These are phyloP conservation scores for Acomys russatus DNA, from an alignment of 2,797 vertebrate genomes.

Conservation along the genomic window DNA sequence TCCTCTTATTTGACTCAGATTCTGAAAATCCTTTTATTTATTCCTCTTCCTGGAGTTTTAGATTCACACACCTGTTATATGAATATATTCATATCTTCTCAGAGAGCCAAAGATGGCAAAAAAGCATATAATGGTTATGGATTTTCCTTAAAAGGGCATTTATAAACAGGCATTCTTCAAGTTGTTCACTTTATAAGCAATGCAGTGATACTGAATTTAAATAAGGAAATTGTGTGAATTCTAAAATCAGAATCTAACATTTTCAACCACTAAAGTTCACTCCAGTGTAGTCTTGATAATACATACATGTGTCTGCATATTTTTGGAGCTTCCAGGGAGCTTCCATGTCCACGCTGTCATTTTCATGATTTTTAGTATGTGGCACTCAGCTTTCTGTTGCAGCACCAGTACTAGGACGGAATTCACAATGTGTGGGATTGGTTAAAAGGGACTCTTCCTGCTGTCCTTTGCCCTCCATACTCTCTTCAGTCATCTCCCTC, in stretches of 20 bases:
- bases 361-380: not conserved
- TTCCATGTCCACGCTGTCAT: no score
- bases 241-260: constrained; percentile 32
- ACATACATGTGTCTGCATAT: not conserved
- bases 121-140: constrained; percentile 53
- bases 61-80: constrained; percentile 53
- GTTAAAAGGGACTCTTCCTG: fast-evolving
- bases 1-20: constrained; percentile 55
- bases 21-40: constrained; percentile 55
- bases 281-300: not conserved
- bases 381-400: not conserved
- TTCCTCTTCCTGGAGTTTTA: not conserved
- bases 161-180: constrained; percentile 57
- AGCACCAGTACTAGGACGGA: not conserved
- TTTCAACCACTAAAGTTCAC: constrained; percentile 48
- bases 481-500: not conserved
- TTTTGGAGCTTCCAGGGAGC: not conserved
- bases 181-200: constrained; percentile 61
- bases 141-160: constrained; percentile 53
- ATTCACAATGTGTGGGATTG: not conserved
- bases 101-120: constrained; percentile 30
- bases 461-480: not conserved
- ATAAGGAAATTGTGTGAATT: constrained; percentile 63
- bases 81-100: constrained; percentile 72
- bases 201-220: constrained; percentile 59